Evolutionary conservation across 2,888 invertebrate genomes (phyloP), one percentile per base, ranked within the genome.

Genomic region (Idaea aversata): DNA sequence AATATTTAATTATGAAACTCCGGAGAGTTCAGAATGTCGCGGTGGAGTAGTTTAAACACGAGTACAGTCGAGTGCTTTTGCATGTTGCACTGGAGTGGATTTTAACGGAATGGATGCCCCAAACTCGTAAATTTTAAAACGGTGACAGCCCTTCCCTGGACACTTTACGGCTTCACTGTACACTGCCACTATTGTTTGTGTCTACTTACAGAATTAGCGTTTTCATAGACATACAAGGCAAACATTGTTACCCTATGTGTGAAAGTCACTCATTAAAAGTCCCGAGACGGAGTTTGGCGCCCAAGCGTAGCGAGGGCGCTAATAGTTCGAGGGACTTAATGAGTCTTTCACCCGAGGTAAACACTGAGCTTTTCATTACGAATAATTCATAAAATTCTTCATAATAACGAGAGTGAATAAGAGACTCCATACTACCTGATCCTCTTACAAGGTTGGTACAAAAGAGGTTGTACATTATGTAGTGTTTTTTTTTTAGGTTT

Each of bases 51-150:
- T 76, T 75, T 75, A 67, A 70, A 66, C 69, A 73, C 70, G 64
- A 81, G 85, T 83, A 78, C 78, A 78, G 76, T 72, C 81, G 87
- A 88, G 88, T 88, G 88, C 88, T 88, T 88, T 88, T 86, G 84
- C 88, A 83, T 89, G 88, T 89, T 83, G 81, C 83, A 81, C 79
- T 81, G 77, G 83, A 85, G 85, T 82, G 85, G 79, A 80, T 87
- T 86, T 82, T 83, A 85, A 84, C 83, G 82, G 83, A 87, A 87
- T 87, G 84, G 85, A 86, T 85, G 84, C 80, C 79, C 66, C 77
- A 73, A 69, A 75, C 69, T 84, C 86, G 85, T 88, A 88, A 87
- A 88, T 88, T 84, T 85, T 79, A 77, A 78, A 82, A 85, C 81
- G 80, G 82, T 75, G 84, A 84, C 82, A 80, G 77, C 75, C 67